A percentile compares a stretch with the other conserved stretches of the same genome.
phyloP scores from a whole-genome alignment of 2,888 invertebrate species.

The Dryococelus australis region DNA sequence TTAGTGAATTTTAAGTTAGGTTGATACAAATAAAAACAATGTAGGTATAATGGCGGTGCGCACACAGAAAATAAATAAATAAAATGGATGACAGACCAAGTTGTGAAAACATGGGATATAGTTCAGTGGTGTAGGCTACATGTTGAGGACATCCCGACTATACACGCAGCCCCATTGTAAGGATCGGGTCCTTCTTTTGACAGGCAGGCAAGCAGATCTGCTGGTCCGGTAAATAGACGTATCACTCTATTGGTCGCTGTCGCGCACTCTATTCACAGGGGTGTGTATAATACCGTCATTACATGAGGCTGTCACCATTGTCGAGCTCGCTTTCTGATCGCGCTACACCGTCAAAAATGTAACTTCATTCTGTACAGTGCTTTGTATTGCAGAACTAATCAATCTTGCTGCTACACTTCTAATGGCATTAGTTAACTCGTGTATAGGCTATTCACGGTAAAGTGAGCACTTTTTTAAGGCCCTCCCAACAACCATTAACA shows the following conservation, averaged over 20 bases:
- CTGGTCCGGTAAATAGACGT: constrained; percentile 40
- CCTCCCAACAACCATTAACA: too few species aligned
- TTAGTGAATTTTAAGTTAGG: too few species aligned
- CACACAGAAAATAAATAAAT: too few species aligned
- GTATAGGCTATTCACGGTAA: too few species aligned
- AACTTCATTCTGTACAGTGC: not conserved
- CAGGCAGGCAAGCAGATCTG: constrained; percentile 21
- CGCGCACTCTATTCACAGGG: constrained; percentile 34
- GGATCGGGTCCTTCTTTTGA: not conserved
- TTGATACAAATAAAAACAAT: too few species aligned
- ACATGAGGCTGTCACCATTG: constrained; percentile 35
- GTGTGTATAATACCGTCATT: constrained; percentile 45
- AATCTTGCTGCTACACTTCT: too few species aligned
- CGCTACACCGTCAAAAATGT: not conserved
- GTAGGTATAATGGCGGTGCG: too few species aligned
- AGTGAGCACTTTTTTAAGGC: too few species aligned
- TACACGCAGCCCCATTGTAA: constrained; percentile 21
- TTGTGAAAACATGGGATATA: not conserved
- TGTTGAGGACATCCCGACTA: not conserved
- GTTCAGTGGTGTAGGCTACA: not conserved
- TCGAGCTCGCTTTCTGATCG: not conserved
- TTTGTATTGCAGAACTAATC: too few species aligned
- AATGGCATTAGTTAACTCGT: too few species aligned
- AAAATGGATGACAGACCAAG: not conserved
- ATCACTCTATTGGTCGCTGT: constrained; percentile 39